phyloP scores from a whole-genome alignment of 2,888 invertebrate species.

The Octonoba sinensis region DNA sequence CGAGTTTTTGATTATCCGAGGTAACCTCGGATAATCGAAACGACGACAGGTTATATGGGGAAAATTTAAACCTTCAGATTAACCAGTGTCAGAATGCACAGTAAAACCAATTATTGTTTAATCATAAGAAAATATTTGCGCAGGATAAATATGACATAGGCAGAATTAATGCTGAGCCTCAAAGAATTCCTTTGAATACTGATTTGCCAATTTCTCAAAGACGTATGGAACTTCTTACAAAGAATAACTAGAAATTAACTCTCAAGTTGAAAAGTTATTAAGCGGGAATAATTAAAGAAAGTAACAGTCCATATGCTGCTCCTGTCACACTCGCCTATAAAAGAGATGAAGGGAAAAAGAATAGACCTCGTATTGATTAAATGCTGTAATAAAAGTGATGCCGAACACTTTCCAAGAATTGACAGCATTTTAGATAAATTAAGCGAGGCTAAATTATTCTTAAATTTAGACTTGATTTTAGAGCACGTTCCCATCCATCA shows the following conservation, averaged over 20 bases:
- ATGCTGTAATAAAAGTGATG: constrained; percentile 40
- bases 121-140: not conserved
- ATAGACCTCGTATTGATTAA: constrained; percentile 58
- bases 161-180: constrained; percentile 23
- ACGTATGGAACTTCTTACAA: not conserved
- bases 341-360: constrained; percentile 51
- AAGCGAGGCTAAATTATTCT: not conserved
- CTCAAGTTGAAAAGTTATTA: constrained; percentile 44
- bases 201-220: constrained; percentile 31
- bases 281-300: constrained; percentile 47
- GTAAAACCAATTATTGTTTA: too few species aligned
- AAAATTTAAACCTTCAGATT: too few species aligned
- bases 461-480: not conserved
- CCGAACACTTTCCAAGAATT: constrained; percentile 61
- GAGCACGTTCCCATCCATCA: not conserved
- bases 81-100: too few species aligned
- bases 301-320: constrained; percentile 49
- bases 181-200: constrained; percentile 22
- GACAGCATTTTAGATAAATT: not conserved
- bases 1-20: too few species aligned
- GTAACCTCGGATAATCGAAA: too few species aligned
- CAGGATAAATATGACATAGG: constrained; percentile 33
- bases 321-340: constrained; percentile 56
- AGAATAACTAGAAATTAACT: constrained; percentile 34
- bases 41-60: too few species aligned